Evolutionary conservation across 23 tunicate genomes (phyloP).

Genomic region (Ciona savignyi): DNA sequence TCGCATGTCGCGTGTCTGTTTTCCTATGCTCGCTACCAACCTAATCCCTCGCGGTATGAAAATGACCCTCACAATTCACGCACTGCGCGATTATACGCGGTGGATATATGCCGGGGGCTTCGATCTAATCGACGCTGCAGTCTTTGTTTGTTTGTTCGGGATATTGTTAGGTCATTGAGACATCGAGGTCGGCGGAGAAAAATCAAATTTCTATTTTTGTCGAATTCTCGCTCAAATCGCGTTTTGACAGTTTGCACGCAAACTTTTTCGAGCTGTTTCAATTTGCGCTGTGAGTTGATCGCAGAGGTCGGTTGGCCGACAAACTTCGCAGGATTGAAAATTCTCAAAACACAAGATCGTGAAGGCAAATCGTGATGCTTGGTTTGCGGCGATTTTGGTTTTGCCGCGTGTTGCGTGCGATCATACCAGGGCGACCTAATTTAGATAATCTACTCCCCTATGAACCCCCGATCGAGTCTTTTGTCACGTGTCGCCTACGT

Average conservation of each 20-base stretch:
- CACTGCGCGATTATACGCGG: not conserved
- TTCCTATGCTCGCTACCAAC: not conserved
- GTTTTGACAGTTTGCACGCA: not conserved
- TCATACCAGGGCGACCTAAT: too few relatives aligned
- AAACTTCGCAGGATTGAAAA: too few relatives aligned
- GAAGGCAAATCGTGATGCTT: too few relatives aligned
- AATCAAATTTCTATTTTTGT: not conserved
- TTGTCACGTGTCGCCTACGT: too few relatives aligned
- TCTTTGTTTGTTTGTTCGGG: not conserved
- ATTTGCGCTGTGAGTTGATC: too few relatives aligned
- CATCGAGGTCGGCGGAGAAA: not conserved
- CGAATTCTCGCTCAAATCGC: not conserved
- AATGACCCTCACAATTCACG: not conserved
- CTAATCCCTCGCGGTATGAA: conserved; percentile 1
- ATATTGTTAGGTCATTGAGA: not conserved
- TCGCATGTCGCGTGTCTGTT: not conserved
- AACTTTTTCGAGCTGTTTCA: too few relatives aligned
- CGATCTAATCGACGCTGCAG: not conserved
- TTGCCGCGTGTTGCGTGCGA: too few relatives aligned
- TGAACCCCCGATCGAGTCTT: too few relatives aligned
- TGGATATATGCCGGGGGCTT: not conserved
- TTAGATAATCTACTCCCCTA: too few relatives aligned
- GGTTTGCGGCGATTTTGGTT: too few relatives aligned
- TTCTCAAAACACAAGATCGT: too few relatives aligned
- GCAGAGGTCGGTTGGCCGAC: too few relatives aligned